Evolutionary conservation across 92 coral and sea anemone genomes (phyloP).

Genomic region (Bergia puertoricense): DNA sequence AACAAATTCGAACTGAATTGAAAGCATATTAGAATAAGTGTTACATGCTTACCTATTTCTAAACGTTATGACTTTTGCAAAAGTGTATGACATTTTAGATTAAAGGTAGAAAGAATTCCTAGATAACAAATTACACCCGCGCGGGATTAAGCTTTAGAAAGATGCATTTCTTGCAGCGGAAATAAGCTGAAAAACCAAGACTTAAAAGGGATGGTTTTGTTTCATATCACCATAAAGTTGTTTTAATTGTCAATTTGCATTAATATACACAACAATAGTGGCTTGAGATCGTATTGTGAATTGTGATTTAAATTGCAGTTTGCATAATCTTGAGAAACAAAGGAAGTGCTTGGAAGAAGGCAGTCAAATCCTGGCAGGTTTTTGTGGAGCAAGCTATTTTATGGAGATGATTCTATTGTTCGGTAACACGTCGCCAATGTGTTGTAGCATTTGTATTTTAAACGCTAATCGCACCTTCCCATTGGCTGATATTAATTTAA

Average conservation of each 20-base stretch:
- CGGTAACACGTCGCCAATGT: slow-evolving; percentile 20
- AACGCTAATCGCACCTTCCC: slow-evolving; percentile 59
- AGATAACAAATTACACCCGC: neutral
- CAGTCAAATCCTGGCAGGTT: slow-evolving; percentile 34
- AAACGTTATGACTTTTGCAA: neutral
- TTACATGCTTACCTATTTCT: neutral
- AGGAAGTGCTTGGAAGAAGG: slow-evolving; percentile 42
- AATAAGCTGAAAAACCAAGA: slow-evolving; percentile 6
- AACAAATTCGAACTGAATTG: neutral
- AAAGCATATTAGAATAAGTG: neutral
- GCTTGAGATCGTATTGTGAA: slow-evolving; percentile 21
- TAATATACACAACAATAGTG: slow-evolving; percentile 33
- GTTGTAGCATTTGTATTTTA: slow-evolving; percentile 77
- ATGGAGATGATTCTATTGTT: slow-evolving; percentile 40
- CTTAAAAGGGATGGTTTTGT: slow-evolving; percentile 6
- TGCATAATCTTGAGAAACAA: slow-evolving; percentile 44
- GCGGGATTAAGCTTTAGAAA: neutral
- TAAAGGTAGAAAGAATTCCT: neutral
- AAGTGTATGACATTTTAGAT: neutral
- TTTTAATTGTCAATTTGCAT: slow-evolving; percentile 40
- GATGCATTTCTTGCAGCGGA: neutral
- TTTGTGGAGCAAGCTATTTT: slow-evolving; percentile 37
- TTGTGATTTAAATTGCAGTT: slow-evolving; percentile 39
- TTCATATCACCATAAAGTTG: slow-evolving; percentile 33
- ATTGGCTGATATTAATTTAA: slow-evolving; percentile 58